These are phyloP conservation scores for Diplodus sargus DNA, from an alignment of 2,797 vertebrate species.

Conservation along the genomic window DNA sequence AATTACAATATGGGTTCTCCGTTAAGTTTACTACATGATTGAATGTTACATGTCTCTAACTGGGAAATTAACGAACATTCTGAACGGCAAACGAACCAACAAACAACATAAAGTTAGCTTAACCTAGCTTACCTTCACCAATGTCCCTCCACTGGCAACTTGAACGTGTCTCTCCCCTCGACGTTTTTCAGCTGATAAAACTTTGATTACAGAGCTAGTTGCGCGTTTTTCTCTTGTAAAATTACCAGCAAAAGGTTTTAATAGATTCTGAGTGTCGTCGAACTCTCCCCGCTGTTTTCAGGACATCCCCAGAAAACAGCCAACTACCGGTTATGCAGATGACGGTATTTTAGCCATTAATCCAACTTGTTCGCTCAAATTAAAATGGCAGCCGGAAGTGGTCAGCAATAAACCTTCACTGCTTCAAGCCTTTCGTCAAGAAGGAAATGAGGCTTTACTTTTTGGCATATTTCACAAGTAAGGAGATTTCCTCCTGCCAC, in stretches of 20 bases:
- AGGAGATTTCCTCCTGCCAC: conserved; percentile 1
- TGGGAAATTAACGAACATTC: not conserved
- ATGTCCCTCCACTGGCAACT: not conserved
- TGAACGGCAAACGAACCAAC: not conserved
- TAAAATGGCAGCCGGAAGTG: conserved; percentile 13
- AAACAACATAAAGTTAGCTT: not conserved
- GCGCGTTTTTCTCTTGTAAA: not conserved
- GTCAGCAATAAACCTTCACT: too few species aligned
- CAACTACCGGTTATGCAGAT: rapidly evolving
- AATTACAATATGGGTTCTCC: too few species aligned
- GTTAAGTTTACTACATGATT: not conserved
- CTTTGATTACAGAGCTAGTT: not conserved
- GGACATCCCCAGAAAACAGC: too few species aligned
- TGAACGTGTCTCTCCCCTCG: not conserved
- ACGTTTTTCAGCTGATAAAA: too few species aligned
- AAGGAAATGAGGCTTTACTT: too few species aligned
- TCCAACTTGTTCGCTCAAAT: not conserved
- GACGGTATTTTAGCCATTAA: not conserved
- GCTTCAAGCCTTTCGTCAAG: not conserved
- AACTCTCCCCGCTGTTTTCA: not conserved
- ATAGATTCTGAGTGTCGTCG: rapidly evolving
- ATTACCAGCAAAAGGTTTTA: not conserved
- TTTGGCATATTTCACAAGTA: not conserved
- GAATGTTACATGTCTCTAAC: not conserved
- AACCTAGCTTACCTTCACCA: conserved; percentile 27